Conservation (phyloP, 2,888 invertebrate species). For the Drosophila neonasuta region DNA sequence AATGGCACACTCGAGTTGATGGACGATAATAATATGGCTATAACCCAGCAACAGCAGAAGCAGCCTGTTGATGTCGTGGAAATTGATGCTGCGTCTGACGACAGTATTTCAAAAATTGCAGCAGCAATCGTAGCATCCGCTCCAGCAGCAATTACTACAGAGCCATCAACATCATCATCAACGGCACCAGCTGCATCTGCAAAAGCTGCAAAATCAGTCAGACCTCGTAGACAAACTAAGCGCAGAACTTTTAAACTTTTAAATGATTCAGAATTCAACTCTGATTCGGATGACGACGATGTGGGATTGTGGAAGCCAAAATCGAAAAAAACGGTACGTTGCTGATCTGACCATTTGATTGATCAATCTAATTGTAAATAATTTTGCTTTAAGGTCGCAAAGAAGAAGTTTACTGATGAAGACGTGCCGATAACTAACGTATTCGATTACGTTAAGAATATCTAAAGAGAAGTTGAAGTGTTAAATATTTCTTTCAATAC, state of each 20-base stretch:
- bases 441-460: conserved; percentile 20
- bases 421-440: background rate
- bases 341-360: too few relatives aligned
- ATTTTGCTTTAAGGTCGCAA: conserved; percentile 2
- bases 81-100: background rate
- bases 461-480: background rate
- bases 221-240: background rate
- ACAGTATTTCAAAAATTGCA: background rate
- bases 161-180: background rate
- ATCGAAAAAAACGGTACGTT: background rate
- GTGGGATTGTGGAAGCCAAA: background rate
- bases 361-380: background rate
- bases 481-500: conserved; percentile 14
- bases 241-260: rapidly evolving
- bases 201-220: background rate
- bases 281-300: conserved; percentile 23
- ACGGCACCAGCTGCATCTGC: background rate
- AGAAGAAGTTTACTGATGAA: background rate
- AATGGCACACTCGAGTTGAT: background rate
- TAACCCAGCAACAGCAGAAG: too few relatives aligned
- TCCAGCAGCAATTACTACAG: background rate
- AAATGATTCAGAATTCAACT: conserved; percentile 13
- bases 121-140: background rate
- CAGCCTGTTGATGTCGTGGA: too few relatives aligned
- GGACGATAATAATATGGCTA: too few relatives aligned